Evolutionary conservation across 2,113 vertebrate genomes (phyloP).

Genomic region (Oxygymnocypris stewartii): DNA sequence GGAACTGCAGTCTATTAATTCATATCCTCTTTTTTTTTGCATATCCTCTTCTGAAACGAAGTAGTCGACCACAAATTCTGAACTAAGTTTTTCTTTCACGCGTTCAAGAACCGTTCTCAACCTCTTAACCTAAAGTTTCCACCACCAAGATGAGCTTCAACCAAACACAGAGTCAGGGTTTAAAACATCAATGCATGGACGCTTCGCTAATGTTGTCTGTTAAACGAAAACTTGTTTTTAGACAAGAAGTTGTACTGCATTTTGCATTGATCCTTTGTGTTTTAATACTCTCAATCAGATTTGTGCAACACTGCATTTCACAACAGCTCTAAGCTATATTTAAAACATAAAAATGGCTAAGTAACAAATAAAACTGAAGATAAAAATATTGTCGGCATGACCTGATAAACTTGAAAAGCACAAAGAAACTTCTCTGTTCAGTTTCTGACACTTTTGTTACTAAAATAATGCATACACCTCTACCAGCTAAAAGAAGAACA

Average conservation of each 20-base stretch:
- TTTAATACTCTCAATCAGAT: neutral
- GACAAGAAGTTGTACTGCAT: neutral
- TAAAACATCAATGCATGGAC: neutral
- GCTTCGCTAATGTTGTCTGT: neutral
- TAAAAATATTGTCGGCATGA: neutral
- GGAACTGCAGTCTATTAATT: neutral
- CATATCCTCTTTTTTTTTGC: slow-evolving; percentile 17
- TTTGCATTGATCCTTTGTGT: neutral
- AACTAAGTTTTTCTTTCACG: neutral
- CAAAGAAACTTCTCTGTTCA: neutral
- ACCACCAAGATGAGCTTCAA: neutral
- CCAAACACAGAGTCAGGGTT: neutral
- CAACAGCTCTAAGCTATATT: neutral
- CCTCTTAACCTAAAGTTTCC: neutral
- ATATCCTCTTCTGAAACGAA: slow-evolving; percentile 30
- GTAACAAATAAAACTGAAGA: neutral
- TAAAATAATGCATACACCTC: neutral
- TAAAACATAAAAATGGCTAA: neutral
- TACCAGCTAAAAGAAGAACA: neutral
- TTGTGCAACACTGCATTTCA: neutral
- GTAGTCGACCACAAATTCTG: neutral
- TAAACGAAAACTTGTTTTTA: neutral
- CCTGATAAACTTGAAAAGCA: neutral
- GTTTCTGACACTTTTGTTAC: neutral
- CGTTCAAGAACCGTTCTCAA: neutral